These are phyloP conservation scores for Trematocara zebra DNA, from an alignment of 2,113 vertebrate species.

Conservation along the genomic window DNA sequence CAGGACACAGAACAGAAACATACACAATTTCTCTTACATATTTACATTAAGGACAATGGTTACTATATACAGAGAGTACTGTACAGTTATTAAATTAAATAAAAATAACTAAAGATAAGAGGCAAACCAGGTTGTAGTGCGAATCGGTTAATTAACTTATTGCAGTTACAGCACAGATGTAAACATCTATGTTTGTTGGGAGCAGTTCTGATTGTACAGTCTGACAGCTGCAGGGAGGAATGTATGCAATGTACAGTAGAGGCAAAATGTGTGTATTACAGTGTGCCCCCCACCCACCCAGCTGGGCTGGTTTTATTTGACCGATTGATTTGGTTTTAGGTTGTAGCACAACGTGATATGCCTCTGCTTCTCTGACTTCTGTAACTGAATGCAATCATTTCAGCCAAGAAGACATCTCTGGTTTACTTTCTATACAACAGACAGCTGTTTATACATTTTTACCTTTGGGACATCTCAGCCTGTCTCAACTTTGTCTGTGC, in stretches of 20 bases:
- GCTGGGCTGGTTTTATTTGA: neutral
- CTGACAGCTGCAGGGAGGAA: too few species aligned
- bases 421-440: neutral
- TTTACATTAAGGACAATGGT: too few species aligned
- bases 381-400: neutral
- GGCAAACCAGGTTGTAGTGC: too few species aligned
- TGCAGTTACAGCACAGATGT: too few species aligned
- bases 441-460: neutral
- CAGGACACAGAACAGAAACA: too few species aligned
- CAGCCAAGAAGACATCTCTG: neutral
- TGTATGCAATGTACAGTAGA: neutral
- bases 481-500: neutral
- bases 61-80: too few species aligned
- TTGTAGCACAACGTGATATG: neutral
- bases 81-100: too few species aligned
- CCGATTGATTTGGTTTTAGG: neutral
- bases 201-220: too few species aligned
- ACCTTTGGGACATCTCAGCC: neutral
- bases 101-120: too few species aligned
- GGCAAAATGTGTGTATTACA: neutral
- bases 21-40: too few species aligned
- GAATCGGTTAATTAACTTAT: too few species aligned
- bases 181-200: too few species aligned
- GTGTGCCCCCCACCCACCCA: neutral
- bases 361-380: neutral